Evolutionary conservation across 2,888 invertebrate genomes (phyloP), one percentile per base, ranked within the genome.

Genomic region (Erebia epiphron): DNA sequence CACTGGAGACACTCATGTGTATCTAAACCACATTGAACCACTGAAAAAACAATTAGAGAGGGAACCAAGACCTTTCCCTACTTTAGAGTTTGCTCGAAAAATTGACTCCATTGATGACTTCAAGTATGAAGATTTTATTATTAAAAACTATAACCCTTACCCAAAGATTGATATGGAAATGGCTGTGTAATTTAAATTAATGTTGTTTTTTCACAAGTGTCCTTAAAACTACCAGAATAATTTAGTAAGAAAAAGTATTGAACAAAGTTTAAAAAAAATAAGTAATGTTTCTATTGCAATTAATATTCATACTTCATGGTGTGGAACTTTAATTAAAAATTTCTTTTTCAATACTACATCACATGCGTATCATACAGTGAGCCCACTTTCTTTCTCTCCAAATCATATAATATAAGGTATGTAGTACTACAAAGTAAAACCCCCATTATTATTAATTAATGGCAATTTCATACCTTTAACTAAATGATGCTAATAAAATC

Each of bases 1-100:
- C 0, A 94, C 98, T 77, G 99, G 99, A 13, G 99, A 99, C 89
- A 97, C 98, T 56, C 99, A 99, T 90, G 96, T 99, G 1, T 99
- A 99, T 84, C 87, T 95, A 11, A 99, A 98, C 85, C 99, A 99
- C 84, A 91, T 98, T 35, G 96, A 97, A 68, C 96, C 98, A 0
- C 88, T 99, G 1, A 94, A 96, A 81, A 95, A 95, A 78, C 99
- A 99, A 90, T 79, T 98, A 26, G 87, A 94, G 79, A 95, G 99
- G 67, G 92, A 91, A 68, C 99, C 99, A 0, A 94, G 94, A 67
- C 94, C 96, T 11, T 99, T 99, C 84, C 99, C 99, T 0, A 96
- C 94, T 72, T 88, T 99, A 66, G 92, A 94, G 68, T 97, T 99
- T 83, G 95, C 95, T 76, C 94, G 97, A 52, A 91, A 96, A 75